Base-by-base conservation (phyloP, 1,140 invertebrate species). In the Drosophila persimilis region DNA sequence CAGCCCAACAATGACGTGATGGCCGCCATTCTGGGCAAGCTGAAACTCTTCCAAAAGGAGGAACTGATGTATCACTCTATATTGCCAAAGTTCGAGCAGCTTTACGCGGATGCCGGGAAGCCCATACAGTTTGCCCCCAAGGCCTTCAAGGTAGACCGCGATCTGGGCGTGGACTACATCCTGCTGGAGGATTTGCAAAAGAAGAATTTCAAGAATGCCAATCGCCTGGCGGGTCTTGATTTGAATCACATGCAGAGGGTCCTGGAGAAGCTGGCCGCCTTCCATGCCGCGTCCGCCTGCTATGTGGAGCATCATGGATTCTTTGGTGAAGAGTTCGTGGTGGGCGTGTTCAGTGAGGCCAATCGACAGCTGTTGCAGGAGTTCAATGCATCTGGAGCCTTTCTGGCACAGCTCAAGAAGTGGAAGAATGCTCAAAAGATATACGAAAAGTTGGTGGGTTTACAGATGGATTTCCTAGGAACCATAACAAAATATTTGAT, bases 181-280 rank as follows among this genome's bases (percentile, higher is more conserved):
- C 81, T 91, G 6, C 53, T 91, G 0, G 93, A 94, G 47, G 94
- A 94, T 81, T 77, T 94, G 53, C 85, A 80, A 11, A 67, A 76
- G 6, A 91, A 89, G 59, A 92, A 92, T 6, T 94, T 93, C 70
- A 90, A 91, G 29, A 94, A 94, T 92, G 92, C 88, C 15, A 93
- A 94, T 73, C 91, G 94, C 48, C 76, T 91, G 31, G 85, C 91
- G 41, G 93, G 94, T 4, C 66, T 94, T 0, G 91, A 93, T 29
- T 59, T 93, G 4, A 88, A 92, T 7, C 92, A 93, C 53, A 86
- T 93, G 39, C 91, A 92, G 20, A 73, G 90, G 24, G 92, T 92
- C 0, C 89, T 94, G 0, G 92, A 92, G 47, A 92, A 92, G 17
- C 70, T 94, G 26, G 93, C 93, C 0, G 92, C 92, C 5, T 94